Base-by-base conservation (phyloP, 2,797 vertebrate genomes). In the Aulostomus chinensis region DNA sequence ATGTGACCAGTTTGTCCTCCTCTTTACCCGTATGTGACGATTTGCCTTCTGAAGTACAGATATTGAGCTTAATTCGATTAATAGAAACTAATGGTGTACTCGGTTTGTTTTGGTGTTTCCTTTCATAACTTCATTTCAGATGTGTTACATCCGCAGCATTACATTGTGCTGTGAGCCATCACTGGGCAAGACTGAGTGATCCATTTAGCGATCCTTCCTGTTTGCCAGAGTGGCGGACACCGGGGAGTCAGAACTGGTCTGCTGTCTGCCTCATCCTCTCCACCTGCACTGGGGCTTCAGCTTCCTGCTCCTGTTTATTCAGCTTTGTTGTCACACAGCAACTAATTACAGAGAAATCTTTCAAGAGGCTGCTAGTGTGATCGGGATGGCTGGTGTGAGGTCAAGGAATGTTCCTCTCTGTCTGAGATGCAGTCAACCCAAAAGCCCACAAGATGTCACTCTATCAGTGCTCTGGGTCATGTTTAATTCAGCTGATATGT, bases 261-360 rank as follows among this genome's bases (percentile, higher is more conserved):
- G 57, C 46, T 64, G 60, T 80, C 68, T 66, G 58, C 76, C 58
- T 61, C 54, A 58, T 71, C 65, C 60, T 60, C 68, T 71, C 72
- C 81, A 89, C 87, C 88, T 90, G 77, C 76, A 56, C 54, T 38
- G 26, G 48, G 35, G 62, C 62, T 79, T 88, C 84, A 34, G 56
- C 51, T 86, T 90, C 85, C 88, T 86, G 79, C 57, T 64, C 64
- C 62, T 91, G 86, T 91, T 91, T 92, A 79, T 83, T 90, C 86
- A 90, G 85, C 79, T 82, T 76, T 40, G 58, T 70, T 76, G 52
- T 83, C 73, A 58, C 57, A 48, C 43, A n/a, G 58, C 20, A 9
- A 39, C 45, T 56, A 65, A 75, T 60, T 58, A 54, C 25, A 39
- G 49, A 29, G n/a, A 29, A 37, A 39, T 15, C 14, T 69, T 68